Base-by-base conservation (phyloP, 2,888 invertebrate genomes). In the Cryptosula pallasiana region DNA sequence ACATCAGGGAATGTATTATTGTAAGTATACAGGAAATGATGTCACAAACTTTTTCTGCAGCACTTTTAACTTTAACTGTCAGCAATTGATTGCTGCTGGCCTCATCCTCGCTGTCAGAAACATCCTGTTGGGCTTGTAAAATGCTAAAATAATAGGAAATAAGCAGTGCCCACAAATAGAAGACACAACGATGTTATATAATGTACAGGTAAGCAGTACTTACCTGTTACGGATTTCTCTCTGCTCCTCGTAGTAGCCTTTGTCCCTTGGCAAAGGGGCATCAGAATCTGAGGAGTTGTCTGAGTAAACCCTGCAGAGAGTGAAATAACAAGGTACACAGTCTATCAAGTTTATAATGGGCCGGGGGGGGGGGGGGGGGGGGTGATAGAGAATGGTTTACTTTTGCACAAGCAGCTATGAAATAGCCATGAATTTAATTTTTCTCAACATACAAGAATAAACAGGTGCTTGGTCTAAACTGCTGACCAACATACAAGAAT, bases 181-280 rank as follows among this genome's bases (percentile, higher is more conserved):
- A 20, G 20, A 45, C 5, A 45, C 20, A 13, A 13, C 45, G 9
- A 20, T 45, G 9, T 45, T 45, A 45, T 45, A 45, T 13, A 20
- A 13, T 45, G 5, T 5, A 45, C 9, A 20, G 45, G 20, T 20
- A 74, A 86, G n/a, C n/a, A n/a, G 84, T 76, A 87, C 88, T 71
- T 91, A 89, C 83, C 89, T 89, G 69, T 89, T 88, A 81, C 89
- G 90, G 1, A 92, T 79, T 71, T 87, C 84, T 58, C 88, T 85
- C 80, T 92, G 90, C 81, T 92, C 90, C 81, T 91, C 88, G 3
- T 87, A 88, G 78, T 91, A 90, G 27, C 75, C 74, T 35, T 74
- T 71, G 71, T 75, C 71, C 27, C 72, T 54, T 72, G 79, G 45
- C 23, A 76, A 77, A 0, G 78, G 78, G 0, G 79, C 80, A 27